phyloP scores from a whole-genome alignment of 1,140 invertebrate species.

The Papilio glaucus region DNA sequence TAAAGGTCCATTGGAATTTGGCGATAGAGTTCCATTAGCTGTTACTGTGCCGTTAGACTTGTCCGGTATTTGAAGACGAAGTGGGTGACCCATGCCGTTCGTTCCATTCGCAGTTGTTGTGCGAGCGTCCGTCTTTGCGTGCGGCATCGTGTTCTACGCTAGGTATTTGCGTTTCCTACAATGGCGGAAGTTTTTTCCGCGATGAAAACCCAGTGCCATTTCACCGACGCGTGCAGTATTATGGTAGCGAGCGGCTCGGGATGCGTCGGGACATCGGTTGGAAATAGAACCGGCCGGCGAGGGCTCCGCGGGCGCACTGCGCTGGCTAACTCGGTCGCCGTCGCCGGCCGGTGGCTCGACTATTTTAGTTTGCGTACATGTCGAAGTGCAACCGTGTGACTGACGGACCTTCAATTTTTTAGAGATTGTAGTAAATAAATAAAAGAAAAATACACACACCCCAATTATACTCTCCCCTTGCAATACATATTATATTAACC shows the following conservation, averaged over 20 bases:
- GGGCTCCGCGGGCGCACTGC: conserved; percentile 72
- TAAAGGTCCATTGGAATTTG: conserved; percentile 63
- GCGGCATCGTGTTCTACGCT: conserved; percentile 63
- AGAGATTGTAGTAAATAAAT: background rate
- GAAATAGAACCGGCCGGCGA: conserved; percentile 80
- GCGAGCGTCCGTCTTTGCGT: conserved; percentile 46
- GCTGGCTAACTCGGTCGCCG: conserved; percentile 77
- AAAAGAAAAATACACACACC: background rate
- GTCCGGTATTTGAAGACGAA: conserved; percentile 68
- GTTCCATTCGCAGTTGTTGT: conserved; percentile 48
- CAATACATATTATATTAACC: background rate
- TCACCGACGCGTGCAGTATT: conserved; percentile 69
- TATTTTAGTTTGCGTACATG: conserved; percentile 81
- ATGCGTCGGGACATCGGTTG: conserved; percentile 73
- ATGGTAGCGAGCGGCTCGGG: conserved; percentile 65
- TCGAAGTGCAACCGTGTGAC: conserved; percentile 72
- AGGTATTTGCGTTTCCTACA: conserved; percentile 69
- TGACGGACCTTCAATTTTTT: conserved; percentile 69
- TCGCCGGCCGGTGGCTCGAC: conserved; percentile 73
- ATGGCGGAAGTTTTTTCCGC: conserved; percentile 68
- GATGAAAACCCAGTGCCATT: conserved; percentile 78
- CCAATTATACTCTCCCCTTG: background rate
- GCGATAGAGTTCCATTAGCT: conserved; percentile 58
- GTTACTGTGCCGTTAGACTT: conserved; percentile 50
- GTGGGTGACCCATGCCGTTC: conserved; percentile 44